Percentiles rank a stretch among this genome's conserved stretches.
These are phyloP conservation scores for Anniella stebbinsi DNA, from an alignment of 2,797 vertebrate genomes.

Conservation along the genomic window DNA sequence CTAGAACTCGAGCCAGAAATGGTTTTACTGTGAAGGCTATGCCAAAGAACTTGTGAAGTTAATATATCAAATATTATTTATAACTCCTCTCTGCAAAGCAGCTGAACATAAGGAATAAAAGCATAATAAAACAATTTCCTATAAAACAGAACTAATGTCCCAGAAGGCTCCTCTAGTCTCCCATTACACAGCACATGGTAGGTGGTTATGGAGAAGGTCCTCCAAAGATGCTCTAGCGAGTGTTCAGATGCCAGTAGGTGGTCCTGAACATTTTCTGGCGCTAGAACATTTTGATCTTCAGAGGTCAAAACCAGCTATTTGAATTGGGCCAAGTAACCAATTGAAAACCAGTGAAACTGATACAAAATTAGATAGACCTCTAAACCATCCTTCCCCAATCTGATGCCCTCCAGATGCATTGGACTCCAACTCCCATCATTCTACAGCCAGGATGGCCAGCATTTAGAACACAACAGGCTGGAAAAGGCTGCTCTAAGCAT, in stretches of 20 bases:
- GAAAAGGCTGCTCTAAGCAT: background rate
- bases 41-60: background rate
- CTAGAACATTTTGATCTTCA: background rate
- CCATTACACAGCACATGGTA: background rate
- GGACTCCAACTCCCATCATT: too few species aligned
- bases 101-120: background rate
- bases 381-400: background rate
- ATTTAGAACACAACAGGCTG: too few species aligned
- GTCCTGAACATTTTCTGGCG: background rate
- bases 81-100: background rate
- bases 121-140: background rate
- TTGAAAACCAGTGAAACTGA: background rate
- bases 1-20: background rate
- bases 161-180: background rate
- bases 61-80: constrained; percentile 6
- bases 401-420: too few species aligned
- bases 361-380: background rate
- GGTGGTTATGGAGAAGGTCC: background rate
- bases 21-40: background rate
- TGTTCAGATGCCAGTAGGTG: background rate
- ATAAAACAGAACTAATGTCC: background rate
- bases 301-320: background rate
- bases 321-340: background rate
- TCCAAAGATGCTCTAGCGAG: background rate
- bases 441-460: too few species aligned